Evolutionary conservation across 2,113 vertebrate genomes (phyloP).

Genomic region (Lampris incognitus): DNA sequence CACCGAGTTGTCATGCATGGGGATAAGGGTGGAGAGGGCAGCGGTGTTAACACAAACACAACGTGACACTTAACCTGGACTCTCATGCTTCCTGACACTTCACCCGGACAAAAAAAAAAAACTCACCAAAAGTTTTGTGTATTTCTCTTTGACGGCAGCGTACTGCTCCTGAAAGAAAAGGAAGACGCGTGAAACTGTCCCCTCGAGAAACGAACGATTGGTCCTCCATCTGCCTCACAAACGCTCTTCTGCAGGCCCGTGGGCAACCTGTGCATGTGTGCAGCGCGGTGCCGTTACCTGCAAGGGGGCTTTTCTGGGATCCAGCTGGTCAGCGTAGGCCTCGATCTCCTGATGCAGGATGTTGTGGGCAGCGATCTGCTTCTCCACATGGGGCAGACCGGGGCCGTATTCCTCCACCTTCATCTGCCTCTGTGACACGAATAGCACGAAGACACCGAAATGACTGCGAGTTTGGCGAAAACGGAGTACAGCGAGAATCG

Average conservation of each 20-base stretch:
- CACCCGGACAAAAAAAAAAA: neutral
- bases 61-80: neutral
- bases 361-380: constrained; percentile 92
- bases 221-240: neutral
- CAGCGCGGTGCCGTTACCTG: constrained; percentile 45
- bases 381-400: constrained; percentile 87
- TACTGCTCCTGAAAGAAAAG: constrained; percentile 74
- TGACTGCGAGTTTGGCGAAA: no score
- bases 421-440: constrained; percentile 85
- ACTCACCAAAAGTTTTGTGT: constrained; percentile 88
- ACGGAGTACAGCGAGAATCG: no score
- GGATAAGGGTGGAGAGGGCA: no score
- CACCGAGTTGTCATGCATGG: no score
- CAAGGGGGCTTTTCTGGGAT: constrained; percentile 64
- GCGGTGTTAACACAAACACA: neutral
- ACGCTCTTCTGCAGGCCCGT: neutral
- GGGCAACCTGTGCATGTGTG: neutral
- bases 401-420: constrained; percentile 81
- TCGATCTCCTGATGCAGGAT: constrained; percentile 93
- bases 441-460: no score
- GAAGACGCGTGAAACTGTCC: neutral
- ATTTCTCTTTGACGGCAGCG: constrained; percentile 81
- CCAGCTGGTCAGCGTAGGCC: constrained; percentile 86
- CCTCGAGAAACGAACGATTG: neutral
- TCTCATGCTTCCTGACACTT: neutral